A percentile compares a stretch with the other conserved stretches of the same genome.
phyloP scores from a whole-genome alignment of 2,888 invertebrate genomes.

The Timema cristinae region DNA sequence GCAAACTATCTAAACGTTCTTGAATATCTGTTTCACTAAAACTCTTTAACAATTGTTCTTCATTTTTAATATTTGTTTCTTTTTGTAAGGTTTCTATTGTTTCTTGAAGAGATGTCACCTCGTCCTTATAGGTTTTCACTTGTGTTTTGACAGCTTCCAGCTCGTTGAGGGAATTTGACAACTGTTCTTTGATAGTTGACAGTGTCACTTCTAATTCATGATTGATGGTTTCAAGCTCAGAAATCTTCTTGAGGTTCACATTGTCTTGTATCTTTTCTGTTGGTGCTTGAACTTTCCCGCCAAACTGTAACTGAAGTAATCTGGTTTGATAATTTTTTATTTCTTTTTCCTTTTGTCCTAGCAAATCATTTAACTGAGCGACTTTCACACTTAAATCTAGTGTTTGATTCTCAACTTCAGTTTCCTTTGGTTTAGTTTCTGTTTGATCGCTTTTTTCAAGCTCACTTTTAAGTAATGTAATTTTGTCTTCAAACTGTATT shows the following conservation, averaged over 20 bases:
- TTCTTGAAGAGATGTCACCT: no score
- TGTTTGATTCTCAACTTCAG: slow-evolving; percentile 13
- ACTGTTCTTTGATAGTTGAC: no score
- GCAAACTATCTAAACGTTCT: not conserved
- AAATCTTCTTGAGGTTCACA: slow-evolving; percentile 14
- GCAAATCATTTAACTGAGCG: slow-evolving; percentile 23
- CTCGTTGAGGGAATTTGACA: no score
- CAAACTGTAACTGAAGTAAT: slow-evolving; percentile 36
- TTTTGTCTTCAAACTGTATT: slow-evolving; percentile 16
- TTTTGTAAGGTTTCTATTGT: no score
- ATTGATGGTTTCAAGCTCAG: slow-evolving; percentile 5
- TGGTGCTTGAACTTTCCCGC: slow-evolving; percentile 20
- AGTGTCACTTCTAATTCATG: no score
- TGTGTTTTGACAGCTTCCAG: no score
- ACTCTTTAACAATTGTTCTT: no score
- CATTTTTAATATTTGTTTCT: no score
- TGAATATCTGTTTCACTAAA: no score
- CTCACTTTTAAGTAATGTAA: slow-evolving; percentile 1
- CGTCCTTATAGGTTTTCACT: no score
- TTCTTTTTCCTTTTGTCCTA: slow-evolving; percentile 46
- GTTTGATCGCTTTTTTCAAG: no score
- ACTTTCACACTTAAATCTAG: not conserved
- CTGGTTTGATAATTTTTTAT: slow-evolving; percentile 43
- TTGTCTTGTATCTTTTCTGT: not conserved
- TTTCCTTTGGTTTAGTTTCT: not conserved